Conservation (phyloP, 37 sponge, comb jelly and placozoan genomes). For the Beroe forskalii region DNA sequence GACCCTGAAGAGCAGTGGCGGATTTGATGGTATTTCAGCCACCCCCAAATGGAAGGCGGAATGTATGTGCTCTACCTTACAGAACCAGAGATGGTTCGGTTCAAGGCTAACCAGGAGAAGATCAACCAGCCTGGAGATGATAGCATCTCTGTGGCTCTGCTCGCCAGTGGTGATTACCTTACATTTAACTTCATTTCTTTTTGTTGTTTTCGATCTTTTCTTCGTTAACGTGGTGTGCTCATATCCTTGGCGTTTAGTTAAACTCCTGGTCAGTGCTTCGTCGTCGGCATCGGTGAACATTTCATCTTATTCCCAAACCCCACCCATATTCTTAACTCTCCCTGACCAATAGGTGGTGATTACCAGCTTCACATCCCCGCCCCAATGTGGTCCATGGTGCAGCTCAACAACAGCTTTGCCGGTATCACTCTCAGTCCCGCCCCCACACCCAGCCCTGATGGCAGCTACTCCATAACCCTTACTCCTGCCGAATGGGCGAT, state of each 20-base stretch:
- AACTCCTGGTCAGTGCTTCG: too few species aligned
- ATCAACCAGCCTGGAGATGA: conserved; percentile 43
- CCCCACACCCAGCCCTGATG: not conserved
- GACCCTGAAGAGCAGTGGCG: conserved; percentile 28
- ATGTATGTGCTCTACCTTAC: not conserved
- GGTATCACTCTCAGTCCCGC: conserved; percentile 19
- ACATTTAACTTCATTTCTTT: too few species aligned
- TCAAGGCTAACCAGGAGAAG: conserved; percentile 39
- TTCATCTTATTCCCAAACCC: too few species aligned
- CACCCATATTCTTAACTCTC: too few species aligned
- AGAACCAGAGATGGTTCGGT: conserved; percentile 2
- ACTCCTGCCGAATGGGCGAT: conserved; percentile 19
- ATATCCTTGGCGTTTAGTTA: too few species aligned
- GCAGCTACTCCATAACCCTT: not conserved
- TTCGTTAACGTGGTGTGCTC: too few species aligned
- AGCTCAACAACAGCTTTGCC: not conserved
- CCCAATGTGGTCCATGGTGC: conserved; percentile 4
- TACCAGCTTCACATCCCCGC: conserved; percentile 29
- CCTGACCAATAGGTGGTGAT: conserved; percentile 3
- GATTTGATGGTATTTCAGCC: conserved; percentile 4
- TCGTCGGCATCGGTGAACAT: too few species aligned
- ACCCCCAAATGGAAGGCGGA: not conserved
- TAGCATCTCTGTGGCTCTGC: conserved; percentile 41
- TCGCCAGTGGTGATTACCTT: too few species aligned
- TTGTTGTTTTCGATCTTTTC: too few species aligned